These are phyloP conservation scores for Penaeus vannamei DNA, from an alignment of 1,140 invertebrate genomes.

Conservation along the genomic window DNA sequence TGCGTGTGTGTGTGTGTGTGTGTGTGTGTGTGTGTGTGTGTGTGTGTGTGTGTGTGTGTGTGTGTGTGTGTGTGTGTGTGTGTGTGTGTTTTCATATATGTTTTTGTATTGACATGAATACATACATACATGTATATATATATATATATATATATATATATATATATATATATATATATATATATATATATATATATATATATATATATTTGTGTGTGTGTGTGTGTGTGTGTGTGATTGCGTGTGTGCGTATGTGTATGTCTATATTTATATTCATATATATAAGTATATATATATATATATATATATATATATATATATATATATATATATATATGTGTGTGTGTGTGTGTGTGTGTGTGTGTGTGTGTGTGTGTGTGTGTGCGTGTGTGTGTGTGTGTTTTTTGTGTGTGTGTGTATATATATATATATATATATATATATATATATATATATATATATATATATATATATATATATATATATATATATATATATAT, in stretches of 20 bases:
- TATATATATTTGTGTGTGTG: conserved; percentile 25
- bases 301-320: conserved; percentile 40
- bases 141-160: conserved; percentile 40
- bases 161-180: conserved; percentile 37
- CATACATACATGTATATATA: conserved; percentile 19
- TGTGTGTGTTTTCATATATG: not conserved
- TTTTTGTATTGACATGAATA: conserved; percentile 12
- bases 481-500: conserved; percentile 38
- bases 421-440: conserved; percentile 26
- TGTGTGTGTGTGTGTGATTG: not conserved
- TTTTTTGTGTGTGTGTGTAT: not conserved
- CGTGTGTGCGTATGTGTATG: not conserved
- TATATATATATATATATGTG: conserved; percentile 3
- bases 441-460: conserved; percentile 9
- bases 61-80: no score
- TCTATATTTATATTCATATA: conserved; percentile 2
- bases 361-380: not conserved
- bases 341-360: not conserved
- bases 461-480: conserved; percentile 38
- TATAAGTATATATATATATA: conserved; percentile 36
- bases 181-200: conserved; percentile 38
- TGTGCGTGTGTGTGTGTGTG: not conserved
- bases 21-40: no score
- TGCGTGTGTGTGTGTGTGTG: no score
- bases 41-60: no score